phyloP scores from a whole-genome alignment of 2,888 invertebrate genomes.

The Achlya flavicornis region DNA sequence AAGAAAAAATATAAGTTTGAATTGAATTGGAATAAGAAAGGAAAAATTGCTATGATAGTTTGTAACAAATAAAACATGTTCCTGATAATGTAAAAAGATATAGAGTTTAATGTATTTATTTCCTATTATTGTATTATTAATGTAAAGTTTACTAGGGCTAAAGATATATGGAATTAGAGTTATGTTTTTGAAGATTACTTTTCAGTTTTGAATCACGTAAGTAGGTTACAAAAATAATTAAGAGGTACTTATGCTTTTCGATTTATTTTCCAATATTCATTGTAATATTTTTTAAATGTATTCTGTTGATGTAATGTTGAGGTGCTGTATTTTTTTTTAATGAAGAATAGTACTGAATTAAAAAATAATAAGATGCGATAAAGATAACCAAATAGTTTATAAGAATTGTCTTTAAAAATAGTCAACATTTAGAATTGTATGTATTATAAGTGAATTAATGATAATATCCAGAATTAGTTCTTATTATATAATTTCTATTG shows the following conservation, averaged over 20 bases:
- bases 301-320: no score
- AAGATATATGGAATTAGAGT: no score
- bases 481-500: not conserved
- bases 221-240: no score
- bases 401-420: conserved; percentile 18
- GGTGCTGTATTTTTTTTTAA: conserved; percentile 5
- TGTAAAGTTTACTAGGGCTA: not conserved
- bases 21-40: conserved; percentile 26
- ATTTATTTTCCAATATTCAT: no score
- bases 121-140: conserved; percentile 15
- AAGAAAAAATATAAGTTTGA: not conserved
- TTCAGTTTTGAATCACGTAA: no score
- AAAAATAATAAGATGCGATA: conserved; percentile 51
- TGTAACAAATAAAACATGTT: conserved; percentile 35
- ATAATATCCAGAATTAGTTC: not conserved
- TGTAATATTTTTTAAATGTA: no score
- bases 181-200: no score
- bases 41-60: conserved; percentile 15
- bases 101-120: conserved; percentile 27
- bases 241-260: no score
- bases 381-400: conserved; percentile 56
- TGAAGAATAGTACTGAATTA: not conserved
- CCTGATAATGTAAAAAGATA: conserved; percentile 40
- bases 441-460: conserved; percentile 17
- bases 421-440: conserved; percentile 17